phyloP scores from a whole-genome alignment of 2,888 invertebrate species.

The Nephrotoma guestfalica region DNA sequence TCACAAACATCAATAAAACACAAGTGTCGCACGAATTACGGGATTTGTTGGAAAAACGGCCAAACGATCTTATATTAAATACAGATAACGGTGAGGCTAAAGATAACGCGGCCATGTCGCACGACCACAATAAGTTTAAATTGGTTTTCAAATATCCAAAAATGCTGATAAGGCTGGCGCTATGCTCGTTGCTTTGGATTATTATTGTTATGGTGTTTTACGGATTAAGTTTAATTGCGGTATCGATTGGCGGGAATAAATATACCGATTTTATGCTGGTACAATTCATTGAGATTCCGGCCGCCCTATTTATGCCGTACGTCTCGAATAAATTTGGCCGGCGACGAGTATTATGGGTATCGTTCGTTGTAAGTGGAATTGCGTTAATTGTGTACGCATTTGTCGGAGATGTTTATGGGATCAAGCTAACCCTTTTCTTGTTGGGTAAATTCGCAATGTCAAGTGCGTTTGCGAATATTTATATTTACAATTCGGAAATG shows the following conservation, averaged over 20 bases:
- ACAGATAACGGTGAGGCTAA: not conserved
- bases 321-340: conserved; percentile 44
- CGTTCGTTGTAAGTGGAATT: conserved; percentile 39
- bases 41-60: not conserved
- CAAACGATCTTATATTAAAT: not conserved
- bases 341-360: conserved; percentile 39
- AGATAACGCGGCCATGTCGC: not conserved
- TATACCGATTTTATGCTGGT: conserved; percentile 50
- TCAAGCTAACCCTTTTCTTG: conserved; percentile 36
- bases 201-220: conserved; percentile 59
- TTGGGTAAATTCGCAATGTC: conserved; percentile 43
- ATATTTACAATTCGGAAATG: conserved; percentile 46
- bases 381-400: not conserved
- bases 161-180: conserved; percentile 17
- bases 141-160: not conserved
- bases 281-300: conserved; percentile 44
- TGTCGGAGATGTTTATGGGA: not conserved
- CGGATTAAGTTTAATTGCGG: conserved; percentile 55
- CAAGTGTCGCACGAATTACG: not conserved
- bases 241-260: conserved; percentile 48
- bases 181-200: conserved; percentile 56
- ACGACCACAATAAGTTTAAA: not conserved
- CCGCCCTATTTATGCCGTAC: conserved; percentile 41
- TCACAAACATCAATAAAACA: conserved; percentile 40
- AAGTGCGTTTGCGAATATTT: conserved; percentile 42